Conservation (phyloP, 2,888 invertebrate genomes). For the Caenorhabditis becei region DNA sequence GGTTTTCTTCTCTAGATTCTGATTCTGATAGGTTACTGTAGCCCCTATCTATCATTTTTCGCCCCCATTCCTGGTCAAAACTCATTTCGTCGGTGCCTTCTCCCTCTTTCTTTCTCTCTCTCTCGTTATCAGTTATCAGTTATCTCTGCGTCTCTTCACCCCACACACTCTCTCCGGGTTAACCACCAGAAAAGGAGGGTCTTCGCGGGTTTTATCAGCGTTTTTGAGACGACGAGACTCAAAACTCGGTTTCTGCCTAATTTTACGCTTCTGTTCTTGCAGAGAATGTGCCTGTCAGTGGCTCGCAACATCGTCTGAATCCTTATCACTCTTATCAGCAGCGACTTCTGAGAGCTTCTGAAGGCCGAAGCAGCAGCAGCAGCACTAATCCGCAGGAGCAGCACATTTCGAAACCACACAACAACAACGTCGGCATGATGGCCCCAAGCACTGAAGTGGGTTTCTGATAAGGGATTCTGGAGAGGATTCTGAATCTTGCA, state of each 20-base stretch:
- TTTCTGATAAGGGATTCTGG: background rate
- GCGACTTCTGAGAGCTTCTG: background rate
- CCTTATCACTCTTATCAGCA: conserved; percentile 13
- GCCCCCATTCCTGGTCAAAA: background rate
- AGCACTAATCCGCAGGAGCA: background rate
- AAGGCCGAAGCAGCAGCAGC: background rate
- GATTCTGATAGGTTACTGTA: background rate
- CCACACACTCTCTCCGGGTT: conserved; percentile 11
- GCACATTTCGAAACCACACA: background rate
- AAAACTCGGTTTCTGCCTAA: conserved; percentile 5
- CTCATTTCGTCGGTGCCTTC: background rate
- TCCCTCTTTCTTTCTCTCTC: no score
- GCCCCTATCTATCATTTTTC: background rate
- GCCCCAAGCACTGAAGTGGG: conserved; percentile 51
- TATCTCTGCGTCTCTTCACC: conserved; percentile 35
- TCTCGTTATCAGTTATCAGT: conserved; percentile 33
- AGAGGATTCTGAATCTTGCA: background rate
- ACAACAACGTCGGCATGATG: conserved; percentile 47
- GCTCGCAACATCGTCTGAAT: conserved; percentile 26
- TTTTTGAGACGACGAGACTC: conserved; percentile 9
- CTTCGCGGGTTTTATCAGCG: conserved; percentile 31
- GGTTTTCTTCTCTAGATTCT: background rate
- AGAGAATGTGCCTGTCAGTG: conserved; percentile 39
- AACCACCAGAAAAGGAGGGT: conserved; percentile 20
- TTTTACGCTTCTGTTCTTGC: conserved; percentile 11